These are phyloP conservation scores for Pseudopipra pipra DNA, from an alignment of 2,113 vertebrate genomes.

Conservation along the genomic window DNA sequence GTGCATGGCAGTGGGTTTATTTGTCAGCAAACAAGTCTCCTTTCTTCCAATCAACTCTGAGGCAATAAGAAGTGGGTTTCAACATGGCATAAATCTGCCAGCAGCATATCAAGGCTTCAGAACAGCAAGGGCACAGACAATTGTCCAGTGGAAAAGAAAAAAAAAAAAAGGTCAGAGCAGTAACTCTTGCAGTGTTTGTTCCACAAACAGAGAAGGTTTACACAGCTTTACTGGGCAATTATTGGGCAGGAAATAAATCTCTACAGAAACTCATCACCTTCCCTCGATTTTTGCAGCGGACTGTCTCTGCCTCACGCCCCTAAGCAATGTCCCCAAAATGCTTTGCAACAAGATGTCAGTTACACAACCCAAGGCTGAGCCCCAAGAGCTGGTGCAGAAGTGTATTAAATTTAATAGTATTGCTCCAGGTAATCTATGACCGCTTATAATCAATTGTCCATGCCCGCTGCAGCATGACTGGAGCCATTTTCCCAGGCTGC, in stretches of 20 bases:
- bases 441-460: slow-evolving; percentile 59
- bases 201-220: slow-evolving; percentile 67
- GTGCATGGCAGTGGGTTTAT: not conserved
- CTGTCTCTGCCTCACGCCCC: slow-evolving; percentile 11
- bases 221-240: slow-evolving; percentile 55
- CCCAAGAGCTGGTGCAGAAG: slow-evolving; percentile 31
- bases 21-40: slow-evolving; percentile 34
- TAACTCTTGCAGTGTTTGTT: slow-evolving; percentile 65
- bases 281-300: not conserved
- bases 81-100: slow-evolving; percentile 59
- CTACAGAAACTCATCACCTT: slow-evolving; percentile 53
- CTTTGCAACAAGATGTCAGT: slow-evolving; percentile 51
- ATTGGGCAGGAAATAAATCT: slow-evolving; percentile 73
- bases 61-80: slow-evolving; percentile 48
- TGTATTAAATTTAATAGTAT: slow-evolving; percentile 69
- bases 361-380: slow-evolving; percentile 60
- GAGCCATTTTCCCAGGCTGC: slow-evolving; percentile 1
- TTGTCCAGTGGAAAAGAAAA: slow-evolving; percentile 45
- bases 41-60: slow-evolving; percentile 55
- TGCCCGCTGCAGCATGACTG: slow-evolving; percentile 28
- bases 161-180: slow-evolving; percentile 52
- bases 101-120: slow-evolving; percentile 18
- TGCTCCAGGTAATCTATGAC: slow-evolving; percentile 61
- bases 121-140: slow-evolving; percentile 37
- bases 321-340: slow-evolving; percentile 41